Percentiles rank a stretch among this genome's conserved stretches.
Conservation (phyloP, 2,113 vertebrate genomes). For the Oceanites oceanicus region DNA sequence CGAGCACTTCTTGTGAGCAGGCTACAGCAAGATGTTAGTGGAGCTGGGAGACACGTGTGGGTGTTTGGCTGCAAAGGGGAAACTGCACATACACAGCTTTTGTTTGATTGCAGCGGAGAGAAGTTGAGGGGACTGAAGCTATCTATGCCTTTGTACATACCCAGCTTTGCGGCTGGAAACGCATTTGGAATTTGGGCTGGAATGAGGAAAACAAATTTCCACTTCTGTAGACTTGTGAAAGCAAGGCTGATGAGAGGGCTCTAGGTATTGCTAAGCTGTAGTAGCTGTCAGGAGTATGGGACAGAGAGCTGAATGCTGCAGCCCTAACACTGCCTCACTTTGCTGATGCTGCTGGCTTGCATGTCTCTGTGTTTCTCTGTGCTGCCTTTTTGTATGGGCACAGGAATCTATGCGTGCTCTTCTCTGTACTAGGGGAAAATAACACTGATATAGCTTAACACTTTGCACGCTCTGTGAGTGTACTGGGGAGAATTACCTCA, state of each 20-base stretch:
- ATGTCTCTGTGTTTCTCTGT: neutral
- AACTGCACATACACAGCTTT: neutral
- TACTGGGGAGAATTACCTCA: neutral
- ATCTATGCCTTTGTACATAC: neutral
- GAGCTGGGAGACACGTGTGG: neutral
- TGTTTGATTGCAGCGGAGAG: neutral
- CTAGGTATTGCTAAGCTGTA: neutral
- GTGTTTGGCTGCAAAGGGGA: neutral
- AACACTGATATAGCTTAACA: neutral
- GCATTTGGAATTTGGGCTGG: neutral
- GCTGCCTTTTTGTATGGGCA: neutral
- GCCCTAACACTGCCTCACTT: neutral
- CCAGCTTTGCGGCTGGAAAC: neutral
- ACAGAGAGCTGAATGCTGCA: neutral
- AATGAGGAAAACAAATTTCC: neutral
- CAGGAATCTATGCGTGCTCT: neutral
- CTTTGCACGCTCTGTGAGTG: neutral
- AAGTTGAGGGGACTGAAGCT: neutral
- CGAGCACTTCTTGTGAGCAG: neutral
- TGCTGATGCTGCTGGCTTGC: slow-evolving; percentile 39
- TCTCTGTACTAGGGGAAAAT: neutral
- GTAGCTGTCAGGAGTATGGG: neutral
- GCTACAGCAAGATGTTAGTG: neutral
- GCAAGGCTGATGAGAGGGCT: neutral
- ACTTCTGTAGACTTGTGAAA: neutral